Evolutionary conservation across 2,888 invertebrate species (phyloP).

Genomic region (Drosophila formosana): DNA sequence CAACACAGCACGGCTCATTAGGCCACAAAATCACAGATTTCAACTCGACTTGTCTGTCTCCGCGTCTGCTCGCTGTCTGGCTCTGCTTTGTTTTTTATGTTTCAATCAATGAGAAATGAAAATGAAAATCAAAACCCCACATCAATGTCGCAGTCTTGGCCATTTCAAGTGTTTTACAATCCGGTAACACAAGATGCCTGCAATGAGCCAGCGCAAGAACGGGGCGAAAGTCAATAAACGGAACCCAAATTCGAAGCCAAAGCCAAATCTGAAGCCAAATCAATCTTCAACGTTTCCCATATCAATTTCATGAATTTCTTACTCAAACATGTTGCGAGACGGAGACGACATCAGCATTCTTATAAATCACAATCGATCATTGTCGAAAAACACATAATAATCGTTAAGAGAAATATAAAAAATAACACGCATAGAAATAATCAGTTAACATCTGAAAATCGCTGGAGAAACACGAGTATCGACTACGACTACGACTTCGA

Average conservation of each 20-base stretch:
- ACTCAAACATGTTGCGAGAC: slow-evolving; percentile 20
- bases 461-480: slow-evolving; percentile 18
- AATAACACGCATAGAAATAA: slow-evolving; percentile 32
- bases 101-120: slow-evolving; percentile 79
- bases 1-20: slow-evolving; percentile 67
- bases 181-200: slow-evolving; percentile 75
- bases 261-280: slow-evolving; percentile 53
- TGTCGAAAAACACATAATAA: slow-evolving; percentile 64
- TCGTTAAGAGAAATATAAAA: slow-evolving; percentile 32
- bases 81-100: slow-evolving; percentile 61
- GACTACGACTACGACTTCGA: background rate
- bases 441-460: slow-evolving; percentile 35
- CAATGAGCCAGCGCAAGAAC: slow-evolving; percentile 50
- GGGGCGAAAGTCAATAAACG: slow-evolving; percentile 48
- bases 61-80: slow-evolving; percentile 7
- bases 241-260: slow-evolving; percentile 32
- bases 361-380: slow-evolving; percentile 79
- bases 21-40: slow-evolving; percentile 49
- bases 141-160: slow-evolving; percentile 72
- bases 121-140: slow-evolving; percentile 75
- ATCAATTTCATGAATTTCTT: slow-evolving; percentile 66
- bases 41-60: slow-evolving; percentile 31
- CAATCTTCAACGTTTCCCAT: slow-evolving; percentile 71
- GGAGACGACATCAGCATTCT: slow-evolving; percentile 54
- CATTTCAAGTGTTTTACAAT: slow-evolving; percentile 69